These are phyloP conservation scores for Drosophila stalkeri DNA, from an alignment of 2,888 invertebrate genomes.

Conservation along the genomic window DNA sequence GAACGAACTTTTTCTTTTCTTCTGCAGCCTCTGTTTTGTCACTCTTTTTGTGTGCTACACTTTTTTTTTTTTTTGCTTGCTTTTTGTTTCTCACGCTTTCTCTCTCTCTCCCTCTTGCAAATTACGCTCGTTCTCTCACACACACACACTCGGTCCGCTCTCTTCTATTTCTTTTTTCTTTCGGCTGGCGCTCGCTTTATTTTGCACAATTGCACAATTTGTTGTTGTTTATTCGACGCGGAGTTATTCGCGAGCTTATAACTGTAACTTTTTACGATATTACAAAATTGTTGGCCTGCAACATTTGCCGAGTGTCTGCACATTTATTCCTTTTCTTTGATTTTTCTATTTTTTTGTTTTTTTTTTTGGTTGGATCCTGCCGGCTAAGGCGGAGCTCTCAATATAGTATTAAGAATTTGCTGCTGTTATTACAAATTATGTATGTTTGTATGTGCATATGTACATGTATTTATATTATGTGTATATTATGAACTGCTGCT, in stretches of 20 bases:
- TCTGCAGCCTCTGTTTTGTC: constrained; percentile 20
- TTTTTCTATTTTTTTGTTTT: background rate
- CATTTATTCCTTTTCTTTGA: constrained; percentile 4
- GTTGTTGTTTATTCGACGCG: constrained; percentile 49
- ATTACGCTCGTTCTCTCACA: constrained; percentile 14
- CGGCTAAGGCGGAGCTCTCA: constrained; percentile 10
- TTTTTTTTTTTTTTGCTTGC: constrained; percentile 16
- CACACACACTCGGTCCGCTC: constrained; percentile 7
- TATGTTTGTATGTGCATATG: constrained; percentile 31
- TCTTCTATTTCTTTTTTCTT: constrained; percentile 17
- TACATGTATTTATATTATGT: constrained; percentile 34
- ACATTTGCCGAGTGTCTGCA: constrained; percentile 56
- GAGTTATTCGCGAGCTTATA: constrained; percentile 14
- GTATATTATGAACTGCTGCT: constrained; percentile 50
- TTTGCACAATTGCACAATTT: constrained; percentile 67
- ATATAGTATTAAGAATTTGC: constrained; percentile 28
- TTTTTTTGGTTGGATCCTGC: background rate
- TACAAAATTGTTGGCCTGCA: constrained; percentile 56
- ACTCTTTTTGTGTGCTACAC: constrained; percentile 54
- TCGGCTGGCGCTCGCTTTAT: constrained; percentile 20
- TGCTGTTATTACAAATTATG: constrained; percentile 11
- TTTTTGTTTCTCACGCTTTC: constrained; percentile 22
- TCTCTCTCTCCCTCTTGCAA: constrained; percentile 21
- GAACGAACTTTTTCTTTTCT: constrained; percentile 17
- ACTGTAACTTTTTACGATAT: constrained; percentile 5